Evolutionary conservation across 2,113 vertebrate species (phyloP).

Genomic region (Pungitius pungitius): DNA sequence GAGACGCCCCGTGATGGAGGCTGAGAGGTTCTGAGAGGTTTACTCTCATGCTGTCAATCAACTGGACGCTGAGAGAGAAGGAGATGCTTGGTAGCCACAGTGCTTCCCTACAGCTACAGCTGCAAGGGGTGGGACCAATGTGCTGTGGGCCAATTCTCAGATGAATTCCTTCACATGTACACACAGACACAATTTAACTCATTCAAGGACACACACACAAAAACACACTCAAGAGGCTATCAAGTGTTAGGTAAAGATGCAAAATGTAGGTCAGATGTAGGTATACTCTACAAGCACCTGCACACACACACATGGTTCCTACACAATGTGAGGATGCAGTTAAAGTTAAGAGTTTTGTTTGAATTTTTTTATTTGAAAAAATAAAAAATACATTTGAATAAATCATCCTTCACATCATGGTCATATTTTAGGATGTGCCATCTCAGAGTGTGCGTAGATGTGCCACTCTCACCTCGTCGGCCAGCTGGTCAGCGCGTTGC

Average conservation of each 20-base stretch:
- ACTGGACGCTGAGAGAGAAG: background rate
- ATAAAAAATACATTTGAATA: background rate
- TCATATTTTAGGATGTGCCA: background rate
- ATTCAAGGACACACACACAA: background rate
- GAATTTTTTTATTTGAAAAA: background rate
- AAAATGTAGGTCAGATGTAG: background rate
- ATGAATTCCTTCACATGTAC: slow-evolving; percentile 7
- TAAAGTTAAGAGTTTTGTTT: background rate
- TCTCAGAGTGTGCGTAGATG: background rate
- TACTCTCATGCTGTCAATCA: background rate
- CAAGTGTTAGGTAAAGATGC: slow-evolving; percentile 11
- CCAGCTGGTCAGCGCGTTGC: slow-evolving; percentile 95
- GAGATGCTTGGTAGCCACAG: slow-evolving; percentile 6
- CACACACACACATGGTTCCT: background rate
- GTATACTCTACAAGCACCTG: background rate
- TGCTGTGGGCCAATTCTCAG: slow-evolving; percentile 47
- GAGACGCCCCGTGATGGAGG: background rate
- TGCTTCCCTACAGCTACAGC: no score
- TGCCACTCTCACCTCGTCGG: slow-evolving; percentile 88
- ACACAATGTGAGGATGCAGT: background rate
- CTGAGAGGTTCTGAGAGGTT: background rate
- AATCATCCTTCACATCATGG: background rate
- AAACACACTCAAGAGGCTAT: background rate
- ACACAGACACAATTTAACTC: background rate
- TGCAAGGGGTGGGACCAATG: slow-evolving; percentile 51